These are phyloP conservation scores for Oopsacas minuta DNA, from an alignment of 37 sponge, comb jelly and placozoan species.

Conservation along the genomic window DNA sequence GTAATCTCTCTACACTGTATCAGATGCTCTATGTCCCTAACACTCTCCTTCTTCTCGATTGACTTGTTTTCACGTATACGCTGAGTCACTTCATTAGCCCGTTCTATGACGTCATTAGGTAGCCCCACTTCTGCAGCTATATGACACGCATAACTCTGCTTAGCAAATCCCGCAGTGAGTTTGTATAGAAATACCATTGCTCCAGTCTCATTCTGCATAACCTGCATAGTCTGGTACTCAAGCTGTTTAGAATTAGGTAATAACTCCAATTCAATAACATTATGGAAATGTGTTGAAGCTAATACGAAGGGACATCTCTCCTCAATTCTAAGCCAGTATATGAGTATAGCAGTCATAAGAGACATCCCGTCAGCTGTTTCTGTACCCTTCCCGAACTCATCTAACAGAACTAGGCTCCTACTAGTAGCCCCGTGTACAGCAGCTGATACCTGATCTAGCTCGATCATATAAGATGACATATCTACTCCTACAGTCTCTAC, in stretches of 20 bases:
- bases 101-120: conserved; percentile 33
- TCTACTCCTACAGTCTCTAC: conserved; percentile 78
- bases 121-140: conserved; percentile 65
- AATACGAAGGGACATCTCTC: conserved; percentile 65
- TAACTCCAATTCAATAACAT: conserved; percentile 58
- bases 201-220: conserved; percentile 37
- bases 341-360: conserved; percentile 52
- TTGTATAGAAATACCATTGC: conserved; percentile 88
- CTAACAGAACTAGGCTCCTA: conserved; percentile 64
- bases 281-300: conserved; percentile 92
- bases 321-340: conserved; percentile 48
- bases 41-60: background rate
- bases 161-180: conserved; percentile 48
- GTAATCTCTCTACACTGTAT: background rate
- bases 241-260: conserved; percentile 49
- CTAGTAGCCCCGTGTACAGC: conserved; percentile 45
- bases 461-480: conserved; percentile 88
- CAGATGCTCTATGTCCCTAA: background rate
- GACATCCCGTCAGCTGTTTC: conserved; percentile 84
- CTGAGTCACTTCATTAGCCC: conserved; percentile 47
- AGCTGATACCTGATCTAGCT: conserved; percentile 73
- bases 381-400: conserved; percentile 98
- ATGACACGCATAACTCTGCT: conserved; percentile 70
- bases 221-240: conserved; percentile 83
- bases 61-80: conserved; percentile 5